Percentiles rank a stretch among this genome's conserved stretches.
These are phyloP conservation scores for Acipenser ruthenus DNA, from an alignment of 2,797 vertebrate genomes.

Conservation along the genomic window DNA sequence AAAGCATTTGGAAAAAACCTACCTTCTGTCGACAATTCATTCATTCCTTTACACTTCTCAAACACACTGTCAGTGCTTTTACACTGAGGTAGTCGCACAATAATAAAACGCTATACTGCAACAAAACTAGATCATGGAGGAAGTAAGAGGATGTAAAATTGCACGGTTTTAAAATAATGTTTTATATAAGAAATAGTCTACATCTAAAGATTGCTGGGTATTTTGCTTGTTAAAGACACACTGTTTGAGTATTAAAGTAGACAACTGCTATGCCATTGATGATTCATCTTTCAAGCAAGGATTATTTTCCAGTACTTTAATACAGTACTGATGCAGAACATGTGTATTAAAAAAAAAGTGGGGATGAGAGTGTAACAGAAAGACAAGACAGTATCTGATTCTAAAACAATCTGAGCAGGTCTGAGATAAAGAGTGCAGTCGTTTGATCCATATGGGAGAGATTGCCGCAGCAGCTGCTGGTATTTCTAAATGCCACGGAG, in stretches of 20 bases:
- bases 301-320: not conserved
- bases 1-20: too few relatives aligned
- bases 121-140: too few relatives aligned
- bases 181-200: too few relatives aligned
- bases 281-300: not conserved
- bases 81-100: too few relatives aligned
- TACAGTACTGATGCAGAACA: not conserved
- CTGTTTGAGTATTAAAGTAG: not conserved
- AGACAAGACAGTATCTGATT: not conserved
- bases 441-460: not conserved
- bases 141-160: too few relatives aligned
- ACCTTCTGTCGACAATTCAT: too few relatives aligned
- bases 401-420: not conserved
- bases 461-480: not conserved
- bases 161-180: too few relatives aligned
- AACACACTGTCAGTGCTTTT: too few relatives aligned
- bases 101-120: too few relatives aligned
- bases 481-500: not conserved
- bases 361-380: not conserved
- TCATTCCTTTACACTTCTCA: too few relatives aligned
- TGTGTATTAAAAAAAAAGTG: not conserved
- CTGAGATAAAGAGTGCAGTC: not conserved
- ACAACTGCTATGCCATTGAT: not conserved
- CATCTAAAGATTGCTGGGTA: too few relatives aligned
- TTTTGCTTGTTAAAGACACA: not conserved